Conservation (phyloP, 1,140 invertebrate species). For the Drosophila subobscura region DNA sequence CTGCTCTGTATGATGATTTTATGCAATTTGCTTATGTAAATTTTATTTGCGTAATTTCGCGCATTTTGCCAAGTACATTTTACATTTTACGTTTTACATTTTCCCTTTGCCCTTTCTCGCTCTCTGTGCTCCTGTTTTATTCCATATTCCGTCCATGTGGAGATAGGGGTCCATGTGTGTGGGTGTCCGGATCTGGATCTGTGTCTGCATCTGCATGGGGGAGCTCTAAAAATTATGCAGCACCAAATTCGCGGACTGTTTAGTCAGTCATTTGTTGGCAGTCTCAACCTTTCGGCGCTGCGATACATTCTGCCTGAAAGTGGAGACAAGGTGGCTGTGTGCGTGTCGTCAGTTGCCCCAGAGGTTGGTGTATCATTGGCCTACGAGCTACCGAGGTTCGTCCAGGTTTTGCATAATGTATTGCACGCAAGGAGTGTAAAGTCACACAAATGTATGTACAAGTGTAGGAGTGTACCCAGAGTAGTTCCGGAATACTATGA, state of each 20-base stretch:
- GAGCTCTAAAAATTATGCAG: conserved; percentile 16
- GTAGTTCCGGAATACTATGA: no score
- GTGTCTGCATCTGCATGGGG: not conserved
- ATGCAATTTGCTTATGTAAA: conserved; percentile 57
- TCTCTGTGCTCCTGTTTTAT: conserved; percentile 3
- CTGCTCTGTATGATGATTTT: conserved; percentile 38
- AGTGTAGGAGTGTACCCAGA: no score
- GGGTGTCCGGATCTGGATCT: not conserved
- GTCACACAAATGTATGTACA: no score
- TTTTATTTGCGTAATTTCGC: conserved; percentile 54
- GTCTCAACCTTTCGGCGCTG: no score
- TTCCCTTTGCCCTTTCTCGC: not conserved
- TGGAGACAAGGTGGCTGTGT: no score
- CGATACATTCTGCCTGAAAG: no score
- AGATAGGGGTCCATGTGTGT: not conserved
- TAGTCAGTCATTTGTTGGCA: conserved; percentile 8
- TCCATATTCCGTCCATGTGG: conserved; percentile 10
- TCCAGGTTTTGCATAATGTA: no score
- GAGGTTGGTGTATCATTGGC: no score
- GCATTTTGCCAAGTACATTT: conserved; percentile 36
- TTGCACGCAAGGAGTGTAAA: no score
- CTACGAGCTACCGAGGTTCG: no score
- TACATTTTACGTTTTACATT: conserved; percentile 17
- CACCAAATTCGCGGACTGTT: conserved; percentile 11
- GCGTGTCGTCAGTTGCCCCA: no score